Evolutionary conservation across 2,888 invertebrate genomes (phyloP).

Genomic region (Subacronicta megacephala): DNA sequence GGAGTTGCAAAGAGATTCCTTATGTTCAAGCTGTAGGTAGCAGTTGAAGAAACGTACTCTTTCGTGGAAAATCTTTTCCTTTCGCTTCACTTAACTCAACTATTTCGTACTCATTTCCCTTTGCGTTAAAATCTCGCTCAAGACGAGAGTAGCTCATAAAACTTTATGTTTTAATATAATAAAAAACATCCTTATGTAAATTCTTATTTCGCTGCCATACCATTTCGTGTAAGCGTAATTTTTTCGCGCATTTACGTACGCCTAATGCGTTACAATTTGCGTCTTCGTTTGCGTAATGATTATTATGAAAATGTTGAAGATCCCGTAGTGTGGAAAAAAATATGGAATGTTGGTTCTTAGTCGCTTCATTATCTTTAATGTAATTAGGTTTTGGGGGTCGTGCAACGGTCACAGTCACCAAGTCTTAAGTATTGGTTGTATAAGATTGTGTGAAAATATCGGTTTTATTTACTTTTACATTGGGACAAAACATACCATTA

Average conservation of each 20-base stretch:
- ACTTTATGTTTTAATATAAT: slow-evolving; percentile 69
- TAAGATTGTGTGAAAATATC: too few species aligned
- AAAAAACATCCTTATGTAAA: slow-evolving; percentile 66
- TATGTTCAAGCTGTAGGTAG: too few species aligned
- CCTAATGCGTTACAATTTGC: slow-evolving; percentile 36
- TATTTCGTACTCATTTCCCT: background rate
- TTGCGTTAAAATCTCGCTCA: slow-evolving; percentile 29
- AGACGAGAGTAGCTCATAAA: slow-evolving; percentile 63
- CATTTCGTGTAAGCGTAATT: slow-evolving; percentile 27
- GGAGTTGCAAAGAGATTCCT: too few species aligned
- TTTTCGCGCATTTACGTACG: slow-evolving; percentile 33
- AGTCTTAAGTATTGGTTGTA: too few species aligned
- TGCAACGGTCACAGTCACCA: too few species aligned
- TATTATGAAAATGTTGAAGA: slow-evolving; percentile 22
- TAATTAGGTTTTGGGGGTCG: background rate
- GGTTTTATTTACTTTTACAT: too few species aligned
- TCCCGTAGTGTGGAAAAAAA: background rate
- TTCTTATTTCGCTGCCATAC: slow-evolving; percentile 59
- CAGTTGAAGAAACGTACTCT: too few species aligned
- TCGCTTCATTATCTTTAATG: too few species aligned
- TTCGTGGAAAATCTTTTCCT: background rate
- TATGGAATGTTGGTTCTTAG: background rate
- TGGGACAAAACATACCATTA: too few species aligned
- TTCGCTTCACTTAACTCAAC: background rate
- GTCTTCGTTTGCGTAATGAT: slow-evolving; percentile 32